phyloP scores from a whole-genome alignment of 1,140 invertebrate species.

The Aphis gossypii region DNA sequence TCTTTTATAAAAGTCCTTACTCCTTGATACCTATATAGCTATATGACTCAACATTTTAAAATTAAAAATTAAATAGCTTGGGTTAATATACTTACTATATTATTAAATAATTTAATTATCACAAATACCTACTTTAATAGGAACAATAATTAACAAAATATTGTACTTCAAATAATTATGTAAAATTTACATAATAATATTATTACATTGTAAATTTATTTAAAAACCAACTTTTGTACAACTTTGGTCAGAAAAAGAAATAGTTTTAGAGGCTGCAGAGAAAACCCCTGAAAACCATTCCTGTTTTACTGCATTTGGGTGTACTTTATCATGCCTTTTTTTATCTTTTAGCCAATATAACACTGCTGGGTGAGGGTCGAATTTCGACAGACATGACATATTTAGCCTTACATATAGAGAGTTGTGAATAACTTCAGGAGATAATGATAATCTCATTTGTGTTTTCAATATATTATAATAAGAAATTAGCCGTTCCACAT shows the following conservation, averaged over 20 bases:
- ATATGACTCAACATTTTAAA: too few species aligned
- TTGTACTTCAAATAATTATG: too few species aligned
- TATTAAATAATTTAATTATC: too few species aligned
- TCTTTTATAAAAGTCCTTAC: too few species aligned
- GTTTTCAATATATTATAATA: not conserved
- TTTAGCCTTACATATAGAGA: not conserved
- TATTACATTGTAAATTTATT: not conserved
- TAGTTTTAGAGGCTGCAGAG: not conserved
- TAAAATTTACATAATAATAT: too few species aligned
- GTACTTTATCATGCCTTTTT: not conserved
- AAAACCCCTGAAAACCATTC: not conserved
- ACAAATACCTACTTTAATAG: too few species aligned
- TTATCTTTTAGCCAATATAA: not conserved
- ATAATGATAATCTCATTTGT: not conserved
- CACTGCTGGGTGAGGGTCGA: not conserved
- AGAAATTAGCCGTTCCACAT: not conserved
- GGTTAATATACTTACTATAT: too few species aligned
- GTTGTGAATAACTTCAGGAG: not conserved
- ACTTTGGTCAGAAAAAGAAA: not conserved
- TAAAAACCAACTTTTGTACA: not conserved
- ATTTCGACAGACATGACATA: not conserved
- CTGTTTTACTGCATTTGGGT: not conserved
- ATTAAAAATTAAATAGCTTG: too few species aligned
- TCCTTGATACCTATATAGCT: too few species aligned
- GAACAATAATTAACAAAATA: too few species aligned